Evolutionary conservation across 2,888 invertebrate genomes (phyloP).

Genomic region (Cheilosia grossa): DNA sequence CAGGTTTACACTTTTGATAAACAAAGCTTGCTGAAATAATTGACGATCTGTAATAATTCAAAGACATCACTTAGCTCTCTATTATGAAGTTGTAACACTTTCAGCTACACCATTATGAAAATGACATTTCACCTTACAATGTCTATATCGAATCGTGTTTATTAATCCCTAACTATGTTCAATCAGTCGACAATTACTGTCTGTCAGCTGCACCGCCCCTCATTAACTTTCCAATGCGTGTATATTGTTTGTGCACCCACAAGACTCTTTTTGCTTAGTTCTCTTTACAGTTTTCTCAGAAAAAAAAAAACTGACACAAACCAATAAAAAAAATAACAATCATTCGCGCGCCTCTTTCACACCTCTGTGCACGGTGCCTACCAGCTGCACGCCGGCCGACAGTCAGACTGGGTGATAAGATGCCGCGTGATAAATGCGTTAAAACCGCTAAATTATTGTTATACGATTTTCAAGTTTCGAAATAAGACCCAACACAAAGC

Average conservation of each 20-base stretch:
- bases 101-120: conserved; percentile 5
- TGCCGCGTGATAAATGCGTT: conserved; percentile 35
- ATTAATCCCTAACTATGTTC: conserved; percentile 12
- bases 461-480: conserved; percentile 40
- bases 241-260: not conserved
- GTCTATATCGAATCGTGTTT: conserved; percentile 10
- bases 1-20: too few species aligned
- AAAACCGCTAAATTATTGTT: conserved; percentile 24
- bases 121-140: conserved; percentile 22
- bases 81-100: not conserved
- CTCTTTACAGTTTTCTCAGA: conserved; percentile 18
- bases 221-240: conserved; percentile 28
- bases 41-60: too few species aligned
- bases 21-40: too few species aligned
- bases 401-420: not conserved
- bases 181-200: conserved; percentile 24
- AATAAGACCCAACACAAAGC: conserved; percentile 43
- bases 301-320: conserved; percentile 5
- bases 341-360: conserved; percentile 9
- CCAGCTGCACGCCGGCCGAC: too few species aligned
- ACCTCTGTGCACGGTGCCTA: not conserved
- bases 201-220: not conserved
- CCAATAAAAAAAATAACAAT: conserved; percentile 10
- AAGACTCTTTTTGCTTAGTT: conserved; percentile 1
- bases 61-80: too few species aligned